These are phyloP conservation scores for Catalaphyllia jardinei DNA, from an alignment of 64 coral and sea anemone species.

Conservation along the genomic window DNA sequence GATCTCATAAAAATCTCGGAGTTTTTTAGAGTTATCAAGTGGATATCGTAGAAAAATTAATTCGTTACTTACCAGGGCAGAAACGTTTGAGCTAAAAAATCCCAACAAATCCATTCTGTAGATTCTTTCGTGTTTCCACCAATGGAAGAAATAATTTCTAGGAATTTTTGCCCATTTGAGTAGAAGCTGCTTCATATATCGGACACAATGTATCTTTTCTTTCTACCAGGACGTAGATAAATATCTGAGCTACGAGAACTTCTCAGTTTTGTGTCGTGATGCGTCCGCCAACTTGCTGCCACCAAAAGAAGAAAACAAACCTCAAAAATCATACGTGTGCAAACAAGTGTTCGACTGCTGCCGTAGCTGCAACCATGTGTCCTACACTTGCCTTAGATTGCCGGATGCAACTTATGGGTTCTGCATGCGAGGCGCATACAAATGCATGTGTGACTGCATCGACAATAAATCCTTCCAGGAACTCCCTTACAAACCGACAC, in stretches of 20 bases:
- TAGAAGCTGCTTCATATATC: no score
- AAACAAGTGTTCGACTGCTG: conserved; percentile 24
- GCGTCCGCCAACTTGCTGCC: not conserved
- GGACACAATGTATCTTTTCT: not conserved
- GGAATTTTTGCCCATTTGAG: no score
- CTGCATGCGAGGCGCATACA: conserved; percentile 14
- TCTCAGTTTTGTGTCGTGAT: not conserved
- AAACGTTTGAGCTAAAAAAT: no score
- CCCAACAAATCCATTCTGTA: no score
- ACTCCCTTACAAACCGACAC: not conserved
- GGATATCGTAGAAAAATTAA: no score
- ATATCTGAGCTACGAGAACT: conserved; percentile 24
- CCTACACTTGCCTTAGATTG: not conserved
- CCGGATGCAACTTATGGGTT: not conserved
- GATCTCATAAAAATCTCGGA: no score
- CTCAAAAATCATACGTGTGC: not conserved
- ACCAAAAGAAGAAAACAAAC: not conserved
- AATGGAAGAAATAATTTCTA: no score
- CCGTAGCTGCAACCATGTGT: conserved; percentile 3
- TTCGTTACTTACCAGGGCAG: no score
- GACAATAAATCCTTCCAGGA: not conserved
- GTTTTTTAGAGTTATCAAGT: no score
- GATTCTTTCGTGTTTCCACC: no score
- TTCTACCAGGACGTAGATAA: not conserved
- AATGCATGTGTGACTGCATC: conserved; percentile 32